Conservation (phyloP, 1,140 invertebrate species). For the Dreissena rostriformis region DNA sequence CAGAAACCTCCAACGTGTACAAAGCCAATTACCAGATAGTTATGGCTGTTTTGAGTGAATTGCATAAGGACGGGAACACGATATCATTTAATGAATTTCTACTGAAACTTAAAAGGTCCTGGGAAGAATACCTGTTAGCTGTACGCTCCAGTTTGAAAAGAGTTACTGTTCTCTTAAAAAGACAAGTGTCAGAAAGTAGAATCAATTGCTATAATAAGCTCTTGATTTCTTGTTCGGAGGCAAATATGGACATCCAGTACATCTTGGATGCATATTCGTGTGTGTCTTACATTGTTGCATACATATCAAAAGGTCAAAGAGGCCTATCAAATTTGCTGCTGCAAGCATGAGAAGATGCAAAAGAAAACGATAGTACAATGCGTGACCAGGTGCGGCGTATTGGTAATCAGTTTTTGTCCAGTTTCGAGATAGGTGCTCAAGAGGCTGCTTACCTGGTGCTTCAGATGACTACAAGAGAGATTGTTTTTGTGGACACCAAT, state of each 20-base stretch:
- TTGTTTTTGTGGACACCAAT: background rate
- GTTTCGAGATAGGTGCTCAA: conserved; percentile 24
- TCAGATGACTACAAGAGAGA: background rate
- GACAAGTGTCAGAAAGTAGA: conserved; percentile 31
- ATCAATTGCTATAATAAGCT: conserved; percentile 53
- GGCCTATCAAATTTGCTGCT: conserved; percentile 61
- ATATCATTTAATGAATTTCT: conserved; percentile 28
- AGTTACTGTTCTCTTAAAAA: conserved; percentile 38
- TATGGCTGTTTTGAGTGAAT: conserved; percentile 3
- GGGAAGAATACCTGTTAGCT: conserved; percentile 4
- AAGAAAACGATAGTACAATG: conserved; percentile 44
- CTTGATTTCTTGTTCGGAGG: conserved; percentile 45
- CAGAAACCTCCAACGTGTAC: background rate
- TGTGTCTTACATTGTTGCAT: conserved; percentile 62
- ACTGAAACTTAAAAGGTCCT: conserved; percentile 16
- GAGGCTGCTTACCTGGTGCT: conserved; percentile 25
- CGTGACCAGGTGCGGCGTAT: conserved; percentile 46
- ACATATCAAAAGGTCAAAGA: conserved; percentile 63
- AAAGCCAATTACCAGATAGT: background rate
- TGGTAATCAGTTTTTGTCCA: conserved; percentile 41
- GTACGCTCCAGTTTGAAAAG: conserved; percentile 15
- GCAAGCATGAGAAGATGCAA: conserved; percentile 59
- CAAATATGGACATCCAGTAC: conserved; percentile 62
- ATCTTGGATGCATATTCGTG: conserved; percentile 63
- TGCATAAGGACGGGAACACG: background rate